Evolutionary conservation across 2,797 vertebrate genomes (phyloP), one percentile per base, ranked within the genome.

Genomic region (Taeniopygia guttata): DNA sequence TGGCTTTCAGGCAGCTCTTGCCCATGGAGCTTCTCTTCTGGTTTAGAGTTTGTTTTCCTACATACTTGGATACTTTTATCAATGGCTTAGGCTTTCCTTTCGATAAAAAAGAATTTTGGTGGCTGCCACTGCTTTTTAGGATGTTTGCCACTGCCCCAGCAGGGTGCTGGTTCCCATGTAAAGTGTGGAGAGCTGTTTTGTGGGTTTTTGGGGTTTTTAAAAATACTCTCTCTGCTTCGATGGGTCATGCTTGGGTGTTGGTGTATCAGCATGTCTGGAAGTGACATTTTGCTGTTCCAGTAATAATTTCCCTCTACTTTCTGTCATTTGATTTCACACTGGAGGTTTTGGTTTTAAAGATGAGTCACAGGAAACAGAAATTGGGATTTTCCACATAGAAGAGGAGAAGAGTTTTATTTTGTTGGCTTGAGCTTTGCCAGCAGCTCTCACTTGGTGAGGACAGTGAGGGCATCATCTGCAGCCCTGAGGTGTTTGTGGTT

Each of bases 301-400:
- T 94, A 87, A 82, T 67, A 42, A 67, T 92, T 95, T 87, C 56
- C 36, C 27, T 85, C 43, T 63, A 7, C 38, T 70, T 84, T 69
- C 46, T 76, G 55, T 77, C 52, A 26, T 89, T 78, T 87, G 73
- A 34, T 85, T 79, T 91, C 7, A 5, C 42, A 23, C 52, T 70
- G 66, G 73, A 88, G 54, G 30, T 56, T 93, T 84, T 87, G 62
- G 32, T 64, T 91, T 88, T 49, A 29, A 60, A 32, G 49, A 84
- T 95, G 80, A 96, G 85, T 95, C 92, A 95, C 5, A 49, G n/a
- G 76, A 86, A 75, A 30, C 6, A 84, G 52, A 85, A 81, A 74
- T 54, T 1, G 1, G 49, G 76, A 64, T 90, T 78, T 76, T 90
- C 69, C 69, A 45, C 23, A 16, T 5, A 43, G 60, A 56, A 63